phyloP scores from a whole-genome alignment of 2,113 vertebrate genomes.

The Acanthisitta chloris region DNA sequence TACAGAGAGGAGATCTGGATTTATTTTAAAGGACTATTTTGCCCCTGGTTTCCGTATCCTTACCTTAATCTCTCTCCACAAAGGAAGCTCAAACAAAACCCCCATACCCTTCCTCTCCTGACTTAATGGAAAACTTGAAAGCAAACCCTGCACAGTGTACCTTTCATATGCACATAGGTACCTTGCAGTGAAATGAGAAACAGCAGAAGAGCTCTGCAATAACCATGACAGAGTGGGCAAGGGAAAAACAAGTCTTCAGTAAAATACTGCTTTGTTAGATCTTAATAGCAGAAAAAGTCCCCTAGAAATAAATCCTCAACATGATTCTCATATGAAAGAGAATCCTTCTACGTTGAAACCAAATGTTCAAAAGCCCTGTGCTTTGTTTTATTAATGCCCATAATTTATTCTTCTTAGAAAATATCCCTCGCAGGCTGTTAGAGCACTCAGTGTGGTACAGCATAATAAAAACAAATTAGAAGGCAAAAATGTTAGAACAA shows the following conservation, averaged over 20 bases:
- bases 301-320: constrained; percentile 48
- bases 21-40: constrained; percentile 44
- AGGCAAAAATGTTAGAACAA: constrained; percentile 17
- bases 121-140: constrained; percentile 24
- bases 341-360: constrained; percentile 53
- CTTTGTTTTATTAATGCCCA: constrained; percentile 59
- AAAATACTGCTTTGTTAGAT: constrained; percentile 41
- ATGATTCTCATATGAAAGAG: constrained; percentile 52
- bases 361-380: constrained; percentile 60
- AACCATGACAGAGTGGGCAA: constrained; percentile 1
- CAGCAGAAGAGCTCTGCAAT: constrained; percentile 25
- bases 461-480: constrained; percentile 56
- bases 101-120: not conserved
- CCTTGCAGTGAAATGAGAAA: constrained; percentile 51
- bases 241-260: not conserved
- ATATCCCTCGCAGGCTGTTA: constrained; percentile 44
- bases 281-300: constrained; percentile 37
- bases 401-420: constrained; percentile 65
- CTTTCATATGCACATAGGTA: constrained; percentile 33
- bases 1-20: constrained; percentile 25
- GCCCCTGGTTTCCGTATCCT: not conserved
- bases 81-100: constrained; percentile 35
- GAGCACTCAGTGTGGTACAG: constrained; percentile 49
- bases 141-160: not conserved
- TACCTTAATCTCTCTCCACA: constrained; percentile 28